Base-by-base conservation (phyloP, 2,797 vertebrate species). In the Molossus molossus region DNA sequence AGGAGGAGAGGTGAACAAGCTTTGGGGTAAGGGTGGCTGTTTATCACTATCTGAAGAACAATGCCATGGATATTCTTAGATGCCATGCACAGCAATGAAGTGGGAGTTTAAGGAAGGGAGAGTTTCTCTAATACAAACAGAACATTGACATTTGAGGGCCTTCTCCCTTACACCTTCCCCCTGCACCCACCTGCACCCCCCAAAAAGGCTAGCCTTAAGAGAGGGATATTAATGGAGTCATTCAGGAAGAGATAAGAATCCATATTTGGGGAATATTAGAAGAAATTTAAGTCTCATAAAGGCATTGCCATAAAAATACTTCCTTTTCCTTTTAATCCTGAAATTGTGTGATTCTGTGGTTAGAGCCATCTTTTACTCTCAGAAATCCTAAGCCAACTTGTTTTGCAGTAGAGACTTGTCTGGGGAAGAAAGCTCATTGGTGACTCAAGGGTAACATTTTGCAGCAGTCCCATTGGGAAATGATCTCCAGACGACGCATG, bases 161-260 rank as follows among this genome's bases (percentile, higher is more conserved):
- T 84, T 62, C 13, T 2, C 7, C 2, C n/a, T 55, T 33, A 57
- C 0, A 87, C 0, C 6, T 17, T 4, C 33, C 21, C 17, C 8
- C 9, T 64, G 12, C 0, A 21, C 18, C 12, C 6, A 33, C 7
- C 11, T 3, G 5, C 27, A 0, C 40, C 40, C 0, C 25, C 9
- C 33, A 57, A 82, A 48, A 21, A n/a, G 4, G n/a, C 25, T 1
- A 23, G 3, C 0, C 2, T 76, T 92, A 50, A 87, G 83, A 73
- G 23, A 70, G 4, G 9, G 9, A 53, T 10, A n/a, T 45, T 4
- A 67, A n/a, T 79, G n/a, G 5, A 80, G 9, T 77, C 20, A 60
- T 53, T 92, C 6, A 45, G 58, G 73, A 60, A 86, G 2, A 89
- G 10, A 57, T 21, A 62, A 25, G 48, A 72, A 81, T 33, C 2